Base-by-base conservation (phyloP, 1,140 invertebrate genomes). In the Drosophila lini region DNA sequence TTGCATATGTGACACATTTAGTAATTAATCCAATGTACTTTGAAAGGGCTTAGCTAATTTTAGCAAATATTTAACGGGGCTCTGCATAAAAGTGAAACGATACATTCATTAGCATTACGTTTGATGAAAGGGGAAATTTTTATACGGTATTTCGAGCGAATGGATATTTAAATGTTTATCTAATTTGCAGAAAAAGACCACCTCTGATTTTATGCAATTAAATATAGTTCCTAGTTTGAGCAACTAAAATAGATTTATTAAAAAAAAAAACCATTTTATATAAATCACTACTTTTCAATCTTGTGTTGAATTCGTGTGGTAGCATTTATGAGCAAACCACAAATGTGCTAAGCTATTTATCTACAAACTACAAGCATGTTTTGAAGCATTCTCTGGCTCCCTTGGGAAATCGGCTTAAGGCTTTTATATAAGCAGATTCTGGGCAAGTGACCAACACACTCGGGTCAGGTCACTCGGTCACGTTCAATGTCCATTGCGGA, bases 391-490 rank as follows among this genome's bases (percentile, higher is more conserved):
- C 19, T 11, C 44, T 13, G 11, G 4, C 19, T 4, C 3, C 0
- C n/a, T 10, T 15, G 16, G 5, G 6, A 31, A 52, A 65, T 41
- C 44, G 15, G 45, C 64, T 68, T 68, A 65, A 8, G 36, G 31
- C 25, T 11, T 41, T 65, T 28, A 34, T 34, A 36, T 11, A 42
- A 32, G 55, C 56, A 22, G 11, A 19, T 19, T 2, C 3, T 19
- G 15, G 15, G 7, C 31, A 31, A 57, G 36, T 32, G 55, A 32
- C 25, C 55, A 9, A 13, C 38, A 15, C 5, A 15, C 16, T 19
- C 0, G 19, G 55, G 55, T n/a, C 48, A 56, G 55, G 55, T n/a
- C 48, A 56, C 13, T 36, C 50, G 60, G 60, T 65, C 65, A 69
- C 45, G 45, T 69, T 67, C 38, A 50, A 53, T 68, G 58, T 67